Evolutionary conservation across 2,888 invertebrate genomes (phyloP).

Genomic region (Lutraria lutraria): DNA sequence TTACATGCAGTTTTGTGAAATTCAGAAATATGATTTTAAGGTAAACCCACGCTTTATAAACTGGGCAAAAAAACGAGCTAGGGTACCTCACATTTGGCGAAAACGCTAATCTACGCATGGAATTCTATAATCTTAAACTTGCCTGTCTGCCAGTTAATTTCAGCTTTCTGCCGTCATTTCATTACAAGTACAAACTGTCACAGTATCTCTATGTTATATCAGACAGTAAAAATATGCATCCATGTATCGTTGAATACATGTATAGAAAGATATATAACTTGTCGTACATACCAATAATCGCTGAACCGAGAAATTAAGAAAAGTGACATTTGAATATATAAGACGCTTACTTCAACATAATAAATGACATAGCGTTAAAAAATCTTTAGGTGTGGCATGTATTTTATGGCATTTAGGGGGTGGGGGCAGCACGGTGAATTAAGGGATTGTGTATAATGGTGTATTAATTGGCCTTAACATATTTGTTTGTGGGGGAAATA

Average conservation of each 20-base stretch:
- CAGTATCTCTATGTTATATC: background rate
- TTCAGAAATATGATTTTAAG: background rate
- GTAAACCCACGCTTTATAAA: background rate
- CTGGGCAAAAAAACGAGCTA: background rate
- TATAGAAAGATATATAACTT: slow-evolving; percentile 5
- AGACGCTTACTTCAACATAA: background rate
- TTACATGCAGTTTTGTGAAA: background rate
- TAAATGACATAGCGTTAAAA: background rate
- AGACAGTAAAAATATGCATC: background rate
- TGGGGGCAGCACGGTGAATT: background rate
- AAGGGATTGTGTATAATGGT: background rate
- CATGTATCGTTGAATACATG: background rate
- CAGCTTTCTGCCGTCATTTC: background rate
- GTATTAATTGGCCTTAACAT: background rate
- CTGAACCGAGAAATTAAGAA: slow-evolving; percentile 18
- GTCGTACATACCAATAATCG: background rate
- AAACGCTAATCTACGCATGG: background rate
- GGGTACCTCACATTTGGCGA: background rate
- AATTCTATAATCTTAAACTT: background rate
- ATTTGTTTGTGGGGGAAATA: too few species aligned
- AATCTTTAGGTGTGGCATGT: background rate
- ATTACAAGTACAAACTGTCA: background rate
- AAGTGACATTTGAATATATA: background rate
- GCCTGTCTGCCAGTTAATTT: background rate
- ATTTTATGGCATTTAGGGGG: background rate